Base-by-base conservation (phyloP, 1,140 invertebrate genomes). In the Drosophila subobscura region DNA sequence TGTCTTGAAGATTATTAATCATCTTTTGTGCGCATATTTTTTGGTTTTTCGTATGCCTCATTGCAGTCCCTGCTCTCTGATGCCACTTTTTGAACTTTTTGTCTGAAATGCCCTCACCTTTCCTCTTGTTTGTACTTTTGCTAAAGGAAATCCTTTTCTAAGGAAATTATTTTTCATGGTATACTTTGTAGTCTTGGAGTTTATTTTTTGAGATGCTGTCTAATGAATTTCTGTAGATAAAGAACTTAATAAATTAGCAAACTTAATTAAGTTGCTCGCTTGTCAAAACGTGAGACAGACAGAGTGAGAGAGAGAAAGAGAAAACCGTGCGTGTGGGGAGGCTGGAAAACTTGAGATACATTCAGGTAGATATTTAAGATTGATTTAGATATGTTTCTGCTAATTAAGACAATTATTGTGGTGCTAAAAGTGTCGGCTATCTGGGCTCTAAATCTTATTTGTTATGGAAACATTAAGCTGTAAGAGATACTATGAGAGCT, bases 151-250 rank as follows among this genome's bases (percentile, higher is more conserved):
- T 86, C 77, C 77, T 77, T 80, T 85, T 61, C 67, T 51, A 51
- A 66, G 64, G 57, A 80, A 70, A 52, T 76, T 54, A 68, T 76
- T 70, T 72, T 70, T 67, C 33, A 37, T 59, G 23, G 14, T 40
- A 20, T 46, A 40, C 53, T 73, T 56, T 58, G 63, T 75, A 14
- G 58, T 46, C 29, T 20, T 10, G 5, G 37, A 40, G 44, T 51
- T 56, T 59, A 50, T 52, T 51, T 63, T 29, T 37, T 37, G 33
- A 68, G 51, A 70, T 59, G 49, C 20, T 22, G 33, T 51, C 61
- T 84, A 90, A 90, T 90, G 74, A 89, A 89, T 89, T 90, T 90
- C 71, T 50, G 61, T 71, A 65, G 71, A 65, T 73, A 85, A 81
- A 64, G 65, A 72, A 81, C 84, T 89, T 83, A 60, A 79, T 81